phyloP scores from a whole-genome alignment of 2,888 invertebrate genomes.

The Amaurobius ferox region DNA sequence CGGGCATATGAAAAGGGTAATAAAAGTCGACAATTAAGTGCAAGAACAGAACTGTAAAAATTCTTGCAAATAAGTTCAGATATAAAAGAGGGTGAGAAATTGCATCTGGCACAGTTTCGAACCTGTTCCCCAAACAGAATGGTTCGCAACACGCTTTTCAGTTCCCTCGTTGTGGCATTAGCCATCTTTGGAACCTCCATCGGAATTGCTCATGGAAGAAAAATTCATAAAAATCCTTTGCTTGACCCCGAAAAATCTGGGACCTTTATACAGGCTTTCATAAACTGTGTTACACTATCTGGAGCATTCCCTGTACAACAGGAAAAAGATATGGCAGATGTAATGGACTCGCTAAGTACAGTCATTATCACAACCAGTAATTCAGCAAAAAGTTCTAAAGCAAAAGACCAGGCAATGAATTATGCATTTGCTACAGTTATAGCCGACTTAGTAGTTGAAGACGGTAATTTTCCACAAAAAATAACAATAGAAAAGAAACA shows the following conservation, averaged over 20 bases:
- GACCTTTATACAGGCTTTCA: neutral
- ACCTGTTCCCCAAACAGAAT: neutral
- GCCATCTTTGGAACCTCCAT: neutral
- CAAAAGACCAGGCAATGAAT: neutral
- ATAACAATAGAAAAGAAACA: neutral
- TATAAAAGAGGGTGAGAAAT: neutral
- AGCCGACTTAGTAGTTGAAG: conserved; percentile 1
- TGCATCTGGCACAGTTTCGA: neutral
- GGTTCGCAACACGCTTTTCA: neutral
- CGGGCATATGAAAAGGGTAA: too few species aligned
- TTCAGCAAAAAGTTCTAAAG: neutral
- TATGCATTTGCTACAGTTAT: conserved; percentile 7
- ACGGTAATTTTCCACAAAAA: neutral
- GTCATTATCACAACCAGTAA: neutral
- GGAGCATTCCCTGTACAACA: neutral
- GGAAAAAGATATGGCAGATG: neutral
- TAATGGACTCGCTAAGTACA: neutral
- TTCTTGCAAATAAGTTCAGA: too few species aligned
- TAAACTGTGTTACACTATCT: neutral
- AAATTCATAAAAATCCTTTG: neutral
- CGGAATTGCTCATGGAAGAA: too few species aligned
- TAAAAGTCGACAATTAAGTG: too few species aligned
- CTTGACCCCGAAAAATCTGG: neutral
- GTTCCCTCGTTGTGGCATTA: neutral
- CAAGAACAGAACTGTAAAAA: too few species aligned